Evolutionary conservation across 2,888 invertebrate species (phyloP).

Genomic region (Saturnia pavonia): DNA sequence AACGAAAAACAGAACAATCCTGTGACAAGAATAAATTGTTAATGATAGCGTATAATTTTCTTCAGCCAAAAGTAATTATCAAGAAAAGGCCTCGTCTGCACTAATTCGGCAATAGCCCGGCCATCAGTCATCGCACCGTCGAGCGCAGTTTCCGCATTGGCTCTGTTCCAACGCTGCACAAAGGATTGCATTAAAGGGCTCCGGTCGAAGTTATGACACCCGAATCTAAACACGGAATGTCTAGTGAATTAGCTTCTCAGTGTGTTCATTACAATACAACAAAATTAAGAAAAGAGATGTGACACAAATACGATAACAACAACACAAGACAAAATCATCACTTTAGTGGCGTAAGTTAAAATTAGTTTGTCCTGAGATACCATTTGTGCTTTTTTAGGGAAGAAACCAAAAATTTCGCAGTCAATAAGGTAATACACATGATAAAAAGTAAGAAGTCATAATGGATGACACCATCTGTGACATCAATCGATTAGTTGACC

Average conservation of each 20-base stretch:
- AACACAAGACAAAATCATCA: background rate
- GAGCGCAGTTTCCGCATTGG: slow-evolving; percentile 67
- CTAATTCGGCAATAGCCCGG: slow-evolving; percentile 46
- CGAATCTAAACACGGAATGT: slow-evolving; percentile 44
- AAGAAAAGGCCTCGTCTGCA: slow-evolving; percentile 27
- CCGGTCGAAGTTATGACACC: slow-evolving; percentile 49
- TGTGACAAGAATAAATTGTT: background rate
- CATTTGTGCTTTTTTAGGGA: background rate
- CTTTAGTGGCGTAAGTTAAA: background rate
- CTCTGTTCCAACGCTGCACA: slow-evolving; percentile 60
- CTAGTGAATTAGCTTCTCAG: slow-evolving; percentile 23
- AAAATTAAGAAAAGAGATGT: background rate
- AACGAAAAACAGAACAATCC: background rate
- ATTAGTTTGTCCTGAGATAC: background rate
- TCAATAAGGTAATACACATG: background rate
- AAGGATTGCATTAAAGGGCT: slow-evolving; percentile 61
- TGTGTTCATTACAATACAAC: background rate
- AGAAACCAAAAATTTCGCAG: background rate
- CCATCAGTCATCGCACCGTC: slow-evolving; percentile 40
- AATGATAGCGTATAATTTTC: background rate
- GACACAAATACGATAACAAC: background rate
- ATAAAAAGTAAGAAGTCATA: background rate
- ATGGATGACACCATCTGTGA: background rate
- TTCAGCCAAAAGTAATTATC: slow-evolving; percentile 2
- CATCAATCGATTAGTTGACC: background rate